phyloP scores from a whole-genome alignment of 2,113 vertebrate genomes.

The Zosterops hypoxanthus region DNA sequence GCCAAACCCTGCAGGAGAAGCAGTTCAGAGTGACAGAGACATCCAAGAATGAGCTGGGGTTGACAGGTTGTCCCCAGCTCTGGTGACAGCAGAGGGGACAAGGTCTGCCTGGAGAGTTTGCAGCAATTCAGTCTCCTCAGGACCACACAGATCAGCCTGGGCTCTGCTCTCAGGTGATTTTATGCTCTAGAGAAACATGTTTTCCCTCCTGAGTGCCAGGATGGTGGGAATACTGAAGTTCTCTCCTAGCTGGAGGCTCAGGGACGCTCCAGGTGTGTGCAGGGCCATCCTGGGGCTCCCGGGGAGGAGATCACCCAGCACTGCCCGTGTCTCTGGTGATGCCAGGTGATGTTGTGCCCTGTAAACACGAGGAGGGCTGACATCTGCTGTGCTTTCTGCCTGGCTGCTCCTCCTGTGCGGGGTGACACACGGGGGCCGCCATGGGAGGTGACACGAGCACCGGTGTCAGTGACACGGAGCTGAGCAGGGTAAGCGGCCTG shows the following conservation, averaged over 20 bases:
- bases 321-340: background rate
- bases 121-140: background rate
- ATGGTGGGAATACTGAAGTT: accelerated
- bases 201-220: background rate
- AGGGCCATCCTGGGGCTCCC: background rate
- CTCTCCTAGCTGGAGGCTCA: accelerated
- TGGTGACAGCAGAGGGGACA: background rate
- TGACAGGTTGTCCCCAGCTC: background rate
- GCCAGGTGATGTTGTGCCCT: constrained; percentile 38
- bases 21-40: background rate
- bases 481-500: background rate
- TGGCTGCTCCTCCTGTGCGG: constrained; percentile 16
- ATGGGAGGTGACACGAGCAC: background rate
- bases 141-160: background rate
- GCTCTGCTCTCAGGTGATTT: background rate
- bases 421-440: background rate
- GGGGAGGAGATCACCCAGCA: background rate
- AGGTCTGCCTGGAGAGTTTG: background rate
- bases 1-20: background rate
- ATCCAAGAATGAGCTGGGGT: background rate
- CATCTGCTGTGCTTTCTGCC: constrained; percentile 53
- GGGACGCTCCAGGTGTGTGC: accelerated
- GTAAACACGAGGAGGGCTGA: constrained; percentile 26
- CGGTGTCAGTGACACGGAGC: background rate
- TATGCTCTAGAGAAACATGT: background rate